These are phyloP conservation scores for Meandrina meandrites DNA, from an alignment of 92 coral and sea anemone genomes.

Conservation along the genomic window DNA sequence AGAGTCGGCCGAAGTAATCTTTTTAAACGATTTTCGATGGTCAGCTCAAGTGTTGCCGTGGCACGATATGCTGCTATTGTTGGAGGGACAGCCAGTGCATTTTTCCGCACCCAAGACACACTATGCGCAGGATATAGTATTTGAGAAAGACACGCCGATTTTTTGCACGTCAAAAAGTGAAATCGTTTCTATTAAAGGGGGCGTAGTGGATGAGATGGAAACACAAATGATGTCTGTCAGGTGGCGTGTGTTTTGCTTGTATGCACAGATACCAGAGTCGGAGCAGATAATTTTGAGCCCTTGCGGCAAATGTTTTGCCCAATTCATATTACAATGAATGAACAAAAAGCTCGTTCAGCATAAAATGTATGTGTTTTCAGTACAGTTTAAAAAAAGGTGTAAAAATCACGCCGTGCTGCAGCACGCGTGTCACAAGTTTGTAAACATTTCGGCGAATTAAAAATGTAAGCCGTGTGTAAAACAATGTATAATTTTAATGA, in stretches of 20 bases:
- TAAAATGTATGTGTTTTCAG: too few relatives aligned
- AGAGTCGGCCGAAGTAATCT: slow-evolving; percentile 30
- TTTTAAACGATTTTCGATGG: slow-evolving; percentile 58
- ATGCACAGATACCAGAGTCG: slow-evolving; percentile 9
- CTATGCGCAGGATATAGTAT: slow-evolving; percentile 40
- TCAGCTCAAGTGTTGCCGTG: slow-evolving; percentile 34
- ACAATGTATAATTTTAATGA: too few relatives aligned
- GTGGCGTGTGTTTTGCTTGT: slow-evolving; percentile 15
- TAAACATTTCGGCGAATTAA: neutral
- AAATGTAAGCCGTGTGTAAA: too few relatives aligned
- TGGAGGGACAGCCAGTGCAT: slow-evolving; percentile 57
- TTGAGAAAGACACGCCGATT: slow-evolving; percentile 44
- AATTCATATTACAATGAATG: neutral
- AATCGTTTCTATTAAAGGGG: neutral
- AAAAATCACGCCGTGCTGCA: too few relatives aligned
- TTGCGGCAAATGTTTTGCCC: slow-evolving; percentile 29
- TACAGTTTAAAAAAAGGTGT: too few relatives aligned
- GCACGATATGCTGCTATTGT: slow-evolving; percentile 44
- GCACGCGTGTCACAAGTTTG: too few relatives aligned
- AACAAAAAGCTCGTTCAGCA: too few relatives aligned
- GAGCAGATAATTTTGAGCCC: slow-evolving; percentile 21
- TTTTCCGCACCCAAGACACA: slow-evolving; percentile 45
- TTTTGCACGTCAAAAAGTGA: slow-evolving; percentile 30
- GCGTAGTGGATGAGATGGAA: slow-evolving; percentile 38
- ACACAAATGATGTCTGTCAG: slow-evolving; percentile 52